Evolutionary conservation across 1,140 invertebrate species (phyloP).

Genomic region (Leptonema lineaticorne): DNA sequence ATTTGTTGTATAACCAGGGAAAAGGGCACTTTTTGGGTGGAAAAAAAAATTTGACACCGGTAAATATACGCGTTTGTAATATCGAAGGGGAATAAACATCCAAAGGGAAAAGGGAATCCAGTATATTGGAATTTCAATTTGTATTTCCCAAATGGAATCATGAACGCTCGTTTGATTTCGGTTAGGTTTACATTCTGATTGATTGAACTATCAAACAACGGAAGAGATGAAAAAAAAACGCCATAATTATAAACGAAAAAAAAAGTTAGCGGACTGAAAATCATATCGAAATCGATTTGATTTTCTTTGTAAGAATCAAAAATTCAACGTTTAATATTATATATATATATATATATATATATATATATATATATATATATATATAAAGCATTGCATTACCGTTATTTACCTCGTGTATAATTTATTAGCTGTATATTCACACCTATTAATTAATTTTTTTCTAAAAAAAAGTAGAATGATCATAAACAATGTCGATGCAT

Average conservation of each 20-base stretch:
- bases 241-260: no score
- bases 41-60: neutral
- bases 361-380: no score
- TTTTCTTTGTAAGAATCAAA: no score
- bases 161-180: conserved; percentile 36
- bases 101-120: neutral
- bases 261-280: no score
- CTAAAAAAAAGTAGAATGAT: neutral
- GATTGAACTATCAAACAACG: no score
- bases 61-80: neutral
- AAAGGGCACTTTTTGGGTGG: neutral
- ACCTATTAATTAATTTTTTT: neutral
- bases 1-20: neutral
- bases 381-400: no score
- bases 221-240: no score
- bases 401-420: no score
- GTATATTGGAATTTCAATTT: conserved; percentile 37
- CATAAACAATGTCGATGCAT: neutral
- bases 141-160: conserved; percentile 34
- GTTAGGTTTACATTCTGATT: no score
- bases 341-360: no score
- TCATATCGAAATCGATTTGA: no score
- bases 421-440: neutral
- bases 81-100: neutral
- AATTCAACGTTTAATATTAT: no score